Base-by-base conservation (phyloP, 2,888 invertebrate species). In the Zaprionus lineosus region DNA sequence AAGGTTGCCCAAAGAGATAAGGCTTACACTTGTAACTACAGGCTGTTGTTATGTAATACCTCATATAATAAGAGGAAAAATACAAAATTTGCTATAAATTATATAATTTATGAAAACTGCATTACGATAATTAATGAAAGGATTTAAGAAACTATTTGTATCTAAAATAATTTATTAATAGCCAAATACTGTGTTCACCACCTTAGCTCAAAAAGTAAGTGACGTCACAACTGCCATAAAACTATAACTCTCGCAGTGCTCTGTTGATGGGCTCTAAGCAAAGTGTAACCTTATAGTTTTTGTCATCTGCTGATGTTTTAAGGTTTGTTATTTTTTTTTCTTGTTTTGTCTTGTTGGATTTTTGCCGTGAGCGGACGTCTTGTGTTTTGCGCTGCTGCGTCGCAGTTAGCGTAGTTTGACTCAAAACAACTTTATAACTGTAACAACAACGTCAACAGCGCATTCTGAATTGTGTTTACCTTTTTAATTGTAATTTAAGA, bases 361-460 rank as follows among this genome's bases (percentile, higher is more conserved):
- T 66, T 67, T 63, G 76, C 63, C 74, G 77, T 69, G 70, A 81
- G 59, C 69, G 81, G 74, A 69, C 74, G 74, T 79, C 53, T 56
- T 71, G 47, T 72, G 76, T 50, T 53, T 37, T 40, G 74, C 70
- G 77, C 72, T 60, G 82, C 82, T 74, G 66, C 74, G 70, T 81
- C 65, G 77, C 81, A 75, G 82, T 74, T 73, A 39, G 77, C 82
- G 75, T 76, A 58, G 57, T 73, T 74, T 46, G 52, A 72, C 47
- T 70, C 63, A 51, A 70, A 57, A 72, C 59, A 67, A 72, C 46
- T 53, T 44, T 63, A 58, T 52, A 48, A 53, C 65, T 40, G 46
- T 41, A 69, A 53, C 31, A 46, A 60, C 36, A 59, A 62, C 47
- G 60, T 46, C 51, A 48, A 55, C 36, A 52, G 62, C 61, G 67